Evolutionary conservation across 2,113 vertebrate genomes (phyloP).

Genomic region (Anoura caudifer): DNA sequence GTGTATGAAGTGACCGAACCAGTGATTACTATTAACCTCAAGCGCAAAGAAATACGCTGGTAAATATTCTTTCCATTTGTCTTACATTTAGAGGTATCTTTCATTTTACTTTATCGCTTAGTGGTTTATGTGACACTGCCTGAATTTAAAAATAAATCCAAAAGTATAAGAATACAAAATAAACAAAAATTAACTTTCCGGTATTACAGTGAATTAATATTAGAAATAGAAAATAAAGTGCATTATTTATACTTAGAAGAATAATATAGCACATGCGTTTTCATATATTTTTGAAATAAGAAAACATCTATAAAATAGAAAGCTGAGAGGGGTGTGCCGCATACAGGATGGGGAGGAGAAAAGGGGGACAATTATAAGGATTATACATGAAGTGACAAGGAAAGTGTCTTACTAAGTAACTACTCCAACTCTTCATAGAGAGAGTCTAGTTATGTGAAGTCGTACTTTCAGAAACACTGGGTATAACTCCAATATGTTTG

Average conservation of each 20-base stretch:
- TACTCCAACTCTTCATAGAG: background rate
- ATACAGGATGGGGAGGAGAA: background rate
- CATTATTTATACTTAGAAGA: background rate
- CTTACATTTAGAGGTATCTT: background rate
- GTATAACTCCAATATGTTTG: background rate
- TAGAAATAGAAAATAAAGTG: background rate
- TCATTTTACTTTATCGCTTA: background rate
- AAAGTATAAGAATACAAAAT: background rate
- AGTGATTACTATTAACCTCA: background rate
- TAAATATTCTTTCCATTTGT: background rate
- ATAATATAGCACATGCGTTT: background rate
- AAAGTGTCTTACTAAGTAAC: background rate
- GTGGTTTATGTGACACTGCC: background rate
- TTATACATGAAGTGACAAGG: background rate
- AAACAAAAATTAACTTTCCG: background rate
- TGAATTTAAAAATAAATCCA: background rate
- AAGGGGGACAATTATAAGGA: no score
- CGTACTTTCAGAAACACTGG: background rate
- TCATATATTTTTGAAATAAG: background rate
- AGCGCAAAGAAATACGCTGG: background rate
- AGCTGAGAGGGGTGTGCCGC: accelerated
- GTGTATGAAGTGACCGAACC: background rate
- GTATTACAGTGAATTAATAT: background rate
- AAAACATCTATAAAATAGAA: background rate
- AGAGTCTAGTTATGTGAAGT: background rate